Evolutionary conservation across 1,140 invertebrate genomes (phyloP).

Genomic region (Nebria ingens): DNA sequence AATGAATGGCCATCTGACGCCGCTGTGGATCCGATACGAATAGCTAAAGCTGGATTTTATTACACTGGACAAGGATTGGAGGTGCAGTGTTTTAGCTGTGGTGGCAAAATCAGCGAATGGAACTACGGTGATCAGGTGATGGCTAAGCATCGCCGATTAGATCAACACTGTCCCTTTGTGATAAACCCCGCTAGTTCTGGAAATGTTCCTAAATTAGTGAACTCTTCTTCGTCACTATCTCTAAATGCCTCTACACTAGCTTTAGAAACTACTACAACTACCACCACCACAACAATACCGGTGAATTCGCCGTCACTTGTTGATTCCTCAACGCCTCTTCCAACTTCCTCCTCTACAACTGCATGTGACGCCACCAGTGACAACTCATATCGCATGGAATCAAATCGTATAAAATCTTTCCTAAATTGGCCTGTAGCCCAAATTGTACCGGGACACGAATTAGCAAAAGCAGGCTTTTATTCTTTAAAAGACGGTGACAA

Average conservation of each 20-base stretch:
- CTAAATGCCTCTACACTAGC: slow-evolving; percentile 16
- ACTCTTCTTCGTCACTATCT: not conserved
- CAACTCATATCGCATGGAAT: slow-evolving; percentile 13
- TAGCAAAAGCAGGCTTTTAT: slow-evolving; percentile 77
- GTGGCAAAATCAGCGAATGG: slow-evolving; percentile 60
- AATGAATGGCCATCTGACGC: slow-evolving; percentile 57
- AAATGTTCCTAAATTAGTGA: slow-evolving; percentile 45
- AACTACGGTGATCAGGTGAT: slow-evolving; percentile 63
- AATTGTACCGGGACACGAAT: slow-evolving; percentile 49
- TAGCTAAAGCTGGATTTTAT: slow-evolving; percentile 76
- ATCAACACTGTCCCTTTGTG: slow-evolving; percentile 64
- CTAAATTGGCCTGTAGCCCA: slow-evolving; percentile 50
- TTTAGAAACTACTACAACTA: slow-evolving; percentile 10
- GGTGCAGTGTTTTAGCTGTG: slow-evolving; percentile 68
- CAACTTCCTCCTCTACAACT: not conserved
- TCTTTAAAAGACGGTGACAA: slow-evolving; percentile 49
- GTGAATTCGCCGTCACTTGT: slow-evolving; percentile 14
- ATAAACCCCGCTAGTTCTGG: slow-evolving; percentile 47
- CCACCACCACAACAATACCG: slow-evolving; percentile 4
- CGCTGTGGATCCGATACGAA: slow-evolving; percentile 46
- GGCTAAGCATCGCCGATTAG: slow-evolving; percentile 46
- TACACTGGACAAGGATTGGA: slow-evolving; percentile 54
- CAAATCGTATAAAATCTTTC: slow-evolving; percentile 50
- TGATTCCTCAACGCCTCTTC: slow-evolving; percentile 13
- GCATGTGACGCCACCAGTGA: not conserved